These are phyloP conservation scores for Caenorhabditis auriculariae DNA, from an alignment of 2,888 invertebrate genomes.

Conservation along the genomic window DNA sequence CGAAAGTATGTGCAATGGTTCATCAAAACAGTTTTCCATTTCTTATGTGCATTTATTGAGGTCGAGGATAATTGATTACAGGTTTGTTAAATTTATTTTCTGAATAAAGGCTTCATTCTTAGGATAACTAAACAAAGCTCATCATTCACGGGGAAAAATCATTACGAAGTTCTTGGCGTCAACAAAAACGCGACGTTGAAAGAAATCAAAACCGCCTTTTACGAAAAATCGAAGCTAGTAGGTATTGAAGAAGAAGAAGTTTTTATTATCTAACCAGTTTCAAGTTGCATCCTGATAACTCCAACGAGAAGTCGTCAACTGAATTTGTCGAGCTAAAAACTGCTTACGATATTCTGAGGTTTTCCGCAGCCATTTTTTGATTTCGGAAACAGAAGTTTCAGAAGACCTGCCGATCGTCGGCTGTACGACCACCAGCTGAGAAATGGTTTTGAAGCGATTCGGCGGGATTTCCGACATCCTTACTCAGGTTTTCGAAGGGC, in stretches of 20 bases:
- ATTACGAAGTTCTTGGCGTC: constrained; percentile 51
- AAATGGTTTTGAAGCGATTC: neutral
- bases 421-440: constrained; percentile 19
- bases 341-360: constrained; percentile 48
- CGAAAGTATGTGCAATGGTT: no score
- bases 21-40: no score
- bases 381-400: constrained; percentile 1
- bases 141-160: no score
- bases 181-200: constrained; percentile 29
- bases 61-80: no score
- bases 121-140: no score
- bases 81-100: no score
- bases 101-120: no score
- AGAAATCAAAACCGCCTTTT: constrained; percentile 57
- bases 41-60: no score
- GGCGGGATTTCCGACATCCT: constrained; percentile 1
- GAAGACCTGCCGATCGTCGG: constrained; percentile 50
- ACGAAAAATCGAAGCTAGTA: constrained; percentile 53
- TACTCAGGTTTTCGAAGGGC: constrained; percentile 2
- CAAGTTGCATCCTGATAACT: constrained; percentile 53
- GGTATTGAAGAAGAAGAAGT: neutral
- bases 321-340: constrained; percentile 54
- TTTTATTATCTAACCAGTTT: constrained; percentile 7
- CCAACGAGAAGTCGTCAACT: constrained; percentile 27
- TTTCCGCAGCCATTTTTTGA: neutral